Evolutionary conservation across 2,113 vertebrate genomes (phyloP), one percentile per base, ranked within the genome.

Genomic region (Kryptolebias marmoratus): DNA sequence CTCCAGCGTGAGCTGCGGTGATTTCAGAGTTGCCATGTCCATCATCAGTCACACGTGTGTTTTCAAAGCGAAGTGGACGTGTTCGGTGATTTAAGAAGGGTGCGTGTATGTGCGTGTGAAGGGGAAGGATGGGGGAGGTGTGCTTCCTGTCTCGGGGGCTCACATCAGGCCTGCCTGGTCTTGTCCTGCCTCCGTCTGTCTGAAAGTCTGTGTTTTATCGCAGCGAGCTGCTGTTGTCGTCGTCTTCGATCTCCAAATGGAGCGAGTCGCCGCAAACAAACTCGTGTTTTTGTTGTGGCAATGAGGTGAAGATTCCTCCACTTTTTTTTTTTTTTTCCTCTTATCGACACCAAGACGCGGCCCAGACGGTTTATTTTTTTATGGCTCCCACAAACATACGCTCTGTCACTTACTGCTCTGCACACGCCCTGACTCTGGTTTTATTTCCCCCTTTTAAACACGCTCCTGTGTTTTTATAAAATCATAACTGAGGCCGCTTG

Each of bases 61-160:
- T 80, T 87, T 79, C 77, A 73, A 42, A 81, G 65, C 82, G 88
- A 88, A 88, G 77, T 79, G 69, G 15, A 69, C 16, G 64, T 54
- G 64, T 66, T 27, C 49, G 16, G 48, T 60, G 76, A 80, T 78
- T 86, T 69, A 27, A 39, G 39, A 18, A 13, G 39, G n/a, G n/a
- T 39, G 56, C 39, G 39, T 61, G 42, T 45, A 9, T 10, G 8
- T 42, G 9, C 10, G 39, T 42, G 39, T 42, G 39, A 15, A 14
- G 22, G 42, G 18, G 52, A 56, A 12, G 30, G 32, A 16, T 22
- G 10, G 71, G 47, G 45, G 39, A 27, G 53, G 63, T 2, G 3
- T 39, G 79, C 81, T 89, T 90, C 83, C 87, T 87, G 81, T 75
- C 68, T 55, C 9, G 15, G 67, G 74, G 48, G 63, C 63, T 64